These are phyloP conservation scores for Mormyrops attenuatus DNA, from an alignment of 2,797 vertebrate species.

Conservation along the genomic window DNA sequence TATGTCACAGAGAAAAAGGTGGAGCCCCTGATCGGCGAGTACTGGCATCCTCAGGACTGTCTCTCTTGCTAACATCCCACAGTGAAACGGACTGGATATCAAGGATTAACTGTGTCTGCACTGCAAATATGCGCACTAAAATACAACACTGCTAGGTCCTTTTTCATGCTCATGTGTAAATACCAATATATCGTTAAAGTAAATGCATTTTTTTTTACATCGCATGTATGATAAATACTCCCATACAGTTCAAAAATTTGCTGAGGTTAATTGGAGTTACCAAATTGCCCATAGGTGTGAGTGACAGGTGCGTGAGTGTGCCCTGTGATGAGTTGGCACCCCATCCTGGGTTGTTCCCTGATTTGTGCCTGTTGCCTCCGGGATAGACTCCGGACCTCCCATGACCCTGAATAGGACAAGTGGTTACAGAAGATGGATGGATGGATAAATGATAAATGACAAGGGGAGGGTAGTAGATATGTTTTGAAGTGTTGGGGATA, in stretches of 20 bases:
- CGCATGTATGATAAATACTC: neutral
- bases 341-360: neutral
- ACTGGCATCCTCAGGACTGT: neutral
- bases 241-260: neutral
- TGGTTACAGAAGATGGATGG: neutral
- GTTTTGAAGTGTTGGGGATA: neutral
- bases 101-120: neutral
- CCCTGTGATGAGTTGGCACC: neutral
- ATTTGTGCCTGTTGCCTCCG: neutral
- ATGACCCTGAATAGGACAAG: neutral
- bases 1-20: neutral
- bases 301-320: neutral
- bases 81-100: neutral
- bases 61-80: neutral
- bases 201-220: neutral
- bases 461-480: neutral
- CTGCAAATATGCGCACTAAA: neutral
- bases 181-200: neutral
- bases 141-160: neutral
- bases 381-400: neutral
- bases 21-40: neutral
- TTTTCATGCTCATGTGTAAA: neutral
- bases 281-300: neutral
- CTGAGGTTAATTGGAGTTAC: neutral
- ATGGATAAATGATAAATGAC: neutral